Evolutionary conservation across 2,888 invertebrate genomes (phyloP), one percentile per base, ranked within the genome.

Genomic region (Caenorhabditis sinica): DNA sequence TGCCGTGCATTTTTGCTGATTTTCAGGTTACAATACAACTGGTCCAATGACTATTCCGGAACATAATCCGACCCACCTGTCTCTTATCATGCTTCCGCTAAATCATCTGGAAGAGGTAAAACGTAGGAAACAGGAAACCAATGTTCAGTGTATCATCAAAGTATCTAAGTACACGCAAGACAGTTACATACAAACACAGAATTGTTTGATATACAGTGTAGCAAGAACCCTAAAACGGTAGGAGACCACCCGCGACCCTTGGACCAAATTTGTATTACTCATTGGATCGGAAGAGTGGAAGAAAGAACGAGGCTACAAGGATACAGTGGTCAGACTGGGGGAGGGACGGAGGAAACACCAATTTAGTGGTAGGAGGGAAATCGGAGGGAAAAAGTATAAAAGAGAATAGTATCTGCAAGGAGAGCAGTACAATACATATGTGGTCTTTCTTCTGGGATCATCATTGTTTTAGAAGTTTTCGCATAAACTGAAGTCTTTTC

Each of bases 141-240:
- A 68, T 68, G 68, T 68, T 68, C 68, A 51, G 33, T 68, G 51
- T 53, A 68, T 51, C 51, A 68, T 45, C 68, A 68, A 23, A 68
- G 68, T 68, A 68, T 23, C 68, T 68, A 53, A 68, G 51, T 68
- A 68, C 68, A 53, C 51, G 33, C 25, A 17, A 36, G 40, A 36
- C 9, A 6, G 33, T 36, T n/a, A 36, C 33, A 9, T 36, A 36
- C 33, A 36, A 36, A 36, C 33, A 36, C 33, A 36, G 9, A 15
- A 33, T 33, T 13, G 9, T 60, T 11, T 30, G 61, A 63, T 49
- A 66, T 2, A 49, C 3, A 11, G 66, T 66, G 66, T 66, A 66
- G 66, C 66, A 11, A 30, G 28, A 56, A 56, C 25, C 8, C 5
- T 15, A 6, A 33, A 23, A 51, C 20, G 11, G 40, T 13, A 25